phyloP scores from a whole-genome alignment of 2,113 vertebrate genomes.

The Dissostichus mawsoni region DNA sequence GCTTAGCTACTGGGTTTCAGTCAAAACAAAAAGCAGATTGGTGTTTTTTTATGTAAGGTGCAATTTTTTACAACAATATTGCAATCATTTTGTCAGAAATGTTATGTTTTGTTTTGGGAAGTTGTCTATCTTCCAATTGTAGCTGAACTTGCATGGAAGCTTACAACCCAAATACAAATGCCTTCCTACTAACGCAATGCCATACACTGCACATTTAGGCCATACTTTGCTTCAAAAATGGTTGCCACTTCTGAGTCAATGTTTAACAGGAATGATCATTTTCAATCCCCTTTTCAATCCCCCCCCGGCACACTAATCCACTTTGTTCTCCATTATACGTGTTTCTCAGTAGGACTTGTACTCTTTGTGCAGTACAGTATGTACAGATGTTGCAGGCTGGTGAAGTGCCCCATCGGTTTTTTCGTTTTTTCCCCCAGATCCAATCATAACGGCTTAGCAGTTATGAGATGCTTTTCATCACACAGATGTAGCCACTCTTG shows the following conservation, averaged over 20 bases:
- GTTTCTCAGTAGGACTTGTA: background rate
- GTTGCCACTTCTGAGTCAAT: background rate
- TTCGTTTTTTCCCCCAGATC: conserved; percentile 42
- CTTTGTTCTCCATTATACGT: conserved; percentile 16
- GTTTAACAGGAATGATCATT: conserved; percentile 44
- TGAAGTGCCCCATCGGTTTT: conserved; percentile 48
- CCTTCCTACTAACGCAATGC: background rate
- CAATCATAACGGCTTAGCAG: conserved; percentile 74
- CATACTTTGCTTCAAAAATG: conserved; percentile 10
- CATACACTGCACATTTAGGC: background rate
- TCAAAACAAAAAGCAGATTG: conserved; percentile 19
- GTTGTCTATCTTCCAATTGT: background rate
- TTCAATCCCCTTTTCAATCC: conserved; percentile 37
- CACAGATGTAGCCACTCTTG: conserved; percentile 76
- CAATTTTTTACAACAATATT: background rate
- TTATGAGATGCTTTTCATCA: conserved; percentile 67
- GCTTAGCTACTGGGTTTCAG: conserved; percentile 3
- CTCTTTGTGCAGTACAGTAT: conserved; percentile 11
- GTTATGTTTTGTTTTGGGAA: background rate
- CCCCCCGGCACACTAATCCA: conserved; percentile 52
- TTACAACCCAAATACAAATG: background rate
- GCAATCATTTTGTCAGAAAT: background rate
- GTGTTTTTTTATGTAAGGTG: background rate
- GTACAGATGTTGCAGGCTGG: conserved; percentile 27
- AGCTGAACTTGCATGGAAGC: background rate